phyloP scores from a whole-genome alignment of 2,113 vertebrate genomes.

The Thamnaconus septentrionalis region DNA sequence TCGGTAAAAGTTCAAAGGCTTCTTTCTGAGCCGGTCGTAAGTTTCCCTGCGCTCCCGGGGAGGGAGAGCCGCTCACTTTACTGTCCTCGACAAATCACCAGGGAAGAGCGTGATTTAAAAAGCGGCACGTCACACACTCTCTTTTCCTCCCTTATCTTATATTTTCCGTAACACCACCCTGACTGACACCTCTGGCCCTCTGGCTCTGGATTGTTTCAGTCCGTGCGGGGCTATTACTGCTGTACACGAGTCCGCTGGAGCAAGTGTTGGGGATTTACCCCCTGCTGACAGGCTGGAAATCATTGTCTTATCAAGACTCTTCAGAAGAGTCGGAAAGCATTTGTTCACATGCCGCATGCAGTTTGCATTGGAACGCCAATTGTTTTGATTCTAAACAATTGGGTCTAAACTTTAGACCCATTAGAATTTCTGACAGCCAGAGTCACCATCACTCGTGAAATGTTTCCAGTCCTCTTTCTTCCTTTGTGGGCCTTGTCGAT shows the following conservation, averaged over 20 bases:
- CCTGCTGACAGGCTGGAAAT: not conserved
- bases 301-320: not conserved
- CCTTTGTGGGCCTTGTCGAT: no score
- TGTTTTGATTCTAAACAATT: no score
- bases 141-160: slow-evolving; percentile 8
- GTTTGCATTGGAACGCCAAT: not conserved
- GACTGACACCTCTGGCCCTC: not conserved
- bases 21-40: slow-evolving; percentile 13
- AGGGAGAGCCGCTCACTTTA: slow-evolving; percentile 27
- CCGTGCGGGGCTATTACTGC: no score
- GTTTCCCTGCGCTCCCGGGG: slow-evolving; percentile 19
- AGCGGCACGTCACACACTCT: slow-evolving; percentile 9
- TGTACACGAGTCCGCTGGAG: no score
- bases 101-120: slow-evolving; percentile 21
- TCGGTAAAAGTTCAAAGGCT: slow-evolving; percentile 49
- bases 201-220: no score
- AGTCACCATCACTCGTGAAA: no score
- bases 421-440: no score
- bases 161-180: slow-evolving; percentile 30
- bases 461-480: no score
- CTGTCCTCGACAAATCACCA: slow-evolving; percentile 27
- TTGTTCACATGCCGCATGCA: not conserved
- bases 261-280: no score
- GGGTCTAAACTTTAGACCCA: no score
- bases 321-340: not conserved